Evolutionary conservation across 2,797 vertebrate genomes (phyloP).

Genomic region (Falco columbarius): DNA sequence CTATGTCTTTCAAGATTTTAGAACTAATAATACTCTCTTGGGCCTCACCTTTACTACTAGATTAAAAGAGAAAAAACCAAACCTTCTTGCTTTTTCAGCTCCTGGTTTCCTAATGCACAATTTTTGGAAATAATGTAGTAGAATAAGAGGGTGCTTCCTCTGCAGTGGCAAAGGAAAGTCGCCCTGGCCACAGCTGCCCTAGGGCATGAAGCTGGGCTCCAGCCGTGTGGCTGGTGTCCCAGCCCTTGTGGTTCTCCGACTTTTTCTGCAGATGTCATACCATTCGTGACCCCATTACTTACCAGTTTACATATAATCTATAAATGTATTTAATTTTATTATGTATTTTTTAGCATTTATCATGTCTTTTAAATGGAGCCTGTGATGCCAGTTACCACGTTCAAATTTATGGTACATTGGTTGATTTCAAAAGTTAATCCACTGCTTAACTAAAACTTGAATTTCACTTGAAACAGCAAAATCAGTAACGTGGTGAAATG

Average conservation of each 20-base stretch:
- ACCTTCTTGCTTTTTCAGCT: not conserved
- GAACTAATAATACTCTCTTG: not conserved
- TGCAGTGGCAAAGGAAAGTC: not conserved
- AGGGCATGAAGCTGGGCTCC: not conserved
- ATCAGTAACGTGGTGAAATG: accelerated
- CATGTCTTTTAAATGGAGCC: not conserved
- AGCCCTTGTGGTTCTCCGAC: not conserved
- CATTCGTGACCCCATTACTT: not conserved
- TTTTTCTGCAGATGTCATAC: not conserved
- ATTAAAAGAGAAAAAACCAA: not conserved
- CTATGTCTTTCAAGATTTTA: not conserved
- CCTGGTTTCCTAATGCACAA: not conserved
- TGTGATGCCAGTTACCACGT: not conserved
- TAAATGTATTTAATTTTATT: not conserved
- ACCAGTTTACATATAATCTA: not conserved
- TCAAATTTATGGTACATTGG: not conserved
- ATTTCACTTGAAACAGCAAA: not conserved
- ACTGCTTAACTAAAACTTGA: not conserved
- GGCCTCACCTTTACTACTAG: not conserved
- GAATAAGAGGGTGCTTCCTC: not conserved
- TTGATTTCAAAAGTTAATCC: not conserved
- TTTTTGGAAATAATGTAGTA: not conserved
- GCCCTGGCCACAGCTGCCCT: not conserved
- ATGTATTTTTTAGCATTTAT: not conserved
- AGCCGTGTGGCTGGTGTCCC: not conserved